These are phyloP conservation scores for Brienomyrus longianalis DNA, from an alignment of 2,113 vertebrate species.

Conservation along the genomic window DNA sequence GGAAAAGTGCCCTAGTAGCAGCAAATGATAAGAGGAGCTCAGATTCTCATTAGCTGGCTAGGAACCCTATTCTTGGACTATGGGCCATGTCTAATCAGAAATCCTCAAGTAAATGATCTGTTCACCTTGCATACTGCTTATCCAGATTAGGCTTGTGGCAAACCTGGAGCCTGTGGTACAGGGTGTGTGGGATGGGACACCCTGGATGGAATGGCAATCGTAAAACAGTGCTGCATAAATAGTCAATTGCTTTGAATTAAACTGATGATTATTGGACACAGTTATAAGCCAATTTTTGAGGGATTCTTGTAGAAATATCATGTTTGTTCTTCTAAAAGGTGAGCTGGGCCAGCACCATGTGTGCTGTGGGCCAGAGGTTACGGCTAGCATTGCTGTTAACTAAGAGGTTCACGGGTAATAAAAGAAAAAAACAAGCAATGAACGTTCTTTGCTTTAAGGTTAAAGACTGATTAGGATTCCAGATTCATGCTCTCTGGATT, in stretches of 20 bases:
- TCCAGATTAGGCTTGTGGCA: not conserved
- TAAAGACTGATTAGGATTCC: not conserved
- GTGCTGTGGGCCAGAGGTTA: not conserved
- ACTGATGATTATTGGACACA: not conserved
- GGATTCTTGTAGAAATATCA: not conserved
- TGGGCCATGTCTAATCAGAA: not conserved
- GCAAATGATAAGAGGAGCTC: not conserved
- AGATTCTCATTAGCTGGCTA: not conserved
- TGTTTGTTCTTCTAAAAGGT: not conserved
- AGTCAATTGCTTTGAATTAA: not conserved
- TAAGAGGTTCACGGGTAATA: not conserved
- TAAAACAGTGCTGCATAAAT: not conserved
- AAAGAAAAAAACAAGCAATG: not conserved
- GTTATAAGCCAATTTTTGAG: not conserved
- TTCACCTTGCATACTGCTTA: not conserved
- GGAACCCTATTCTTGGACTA: not conserved
- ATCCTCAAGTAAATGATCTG: not conserved
- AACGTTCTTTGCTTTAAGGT: not conserved
- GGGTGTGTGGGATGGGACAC: not conserved
- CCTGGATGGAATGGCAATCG: not conserved
- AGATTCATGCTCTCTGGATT: not conserved
- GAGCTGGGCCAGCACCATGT: not conserved
- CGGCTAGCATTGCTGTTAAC: not conserved
- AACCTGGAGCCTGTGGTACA: not conserved
- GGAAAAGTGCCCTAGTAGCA: not conserved